Conservation (phyloP, 1,140 invertebrate genomes). For the Agrilus planipennis region DNA sequence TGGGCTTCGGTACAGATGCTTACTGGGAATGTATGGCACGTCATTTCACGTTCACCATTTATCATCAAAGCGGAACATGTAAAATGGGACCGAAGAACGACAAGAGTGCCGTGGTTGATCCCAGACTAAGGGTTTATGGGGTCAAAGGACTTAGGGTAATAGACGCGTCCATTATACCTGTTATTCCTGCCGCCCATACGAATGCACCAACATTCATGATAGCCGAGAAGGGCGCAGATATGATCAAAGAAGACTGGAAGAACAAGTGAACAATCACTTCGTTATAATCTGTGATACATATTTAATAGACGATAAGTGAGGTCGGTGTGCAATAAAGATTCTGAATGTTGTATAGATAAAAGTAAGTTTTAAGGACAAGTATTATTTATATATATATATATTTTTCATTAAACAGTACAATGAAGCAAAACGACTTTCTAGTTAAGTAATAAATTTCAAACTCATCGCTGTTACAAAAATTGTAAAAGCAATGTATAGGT, state of each 20-base stretch:
- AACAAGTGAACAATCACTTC: no score
- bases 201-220: slow-evolving; percentile 58
- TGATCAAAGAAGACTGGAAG: slow-evolving; percentile 33
- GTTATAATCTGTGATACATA: no score
- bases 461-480: no score
- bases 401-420: no score
- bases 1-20: slow-evolving; percentile 57
- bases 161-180: slow-evolving; percentile 55
- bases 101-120: slow-evolving; percentile 56
- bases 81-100: slow-evolving; percentile 70
- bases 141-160: slow-evolving; percentile 56
- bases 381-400: no score
- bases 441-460: no score
- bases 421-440: no score
- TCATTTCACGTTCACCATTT: slow-evolving; percentile 58
- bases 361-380: no score
- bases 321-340: no score
- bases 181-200: slow-evolving; percentile 49
- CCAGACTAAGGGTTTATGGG: slow-evolving; percentile 54
- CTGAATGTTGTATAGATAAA: no score
- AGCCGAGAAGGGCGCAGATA: slow-evolving; percentile 55
- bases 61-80: slow-evolving; percentile 68
- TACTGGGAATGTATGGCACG: slow-evolving; percentile 64
- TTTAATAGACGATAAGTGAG: no score
- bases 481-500: no score